Conservation (phyloP, 2,113 vertebrate genomes). For the Propithecus coquereli region DNA sequence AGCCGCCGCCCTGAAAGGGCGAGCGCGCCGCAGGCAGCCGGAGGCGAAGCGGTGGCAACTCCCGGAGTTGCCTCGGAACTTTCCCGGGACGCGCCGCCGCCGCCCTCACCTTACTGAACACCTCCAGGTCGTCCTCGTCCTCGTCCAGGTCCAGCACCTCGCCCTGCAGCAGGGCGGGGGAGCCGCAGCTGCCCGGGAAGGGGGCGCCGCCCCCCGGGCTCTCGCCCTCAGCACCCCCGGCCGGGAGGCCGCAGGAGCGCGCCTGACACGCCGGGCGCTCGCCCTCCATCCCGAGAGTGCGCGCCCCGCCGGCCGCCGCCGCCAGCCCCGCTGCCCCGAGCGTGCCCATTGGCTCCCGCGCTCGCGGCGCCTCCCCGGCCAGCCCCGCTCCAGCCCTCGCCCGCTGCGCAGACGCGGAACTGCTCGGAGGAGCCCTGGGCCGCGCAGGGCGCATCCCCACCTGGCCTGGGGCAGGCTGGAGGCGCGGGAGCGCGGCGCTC, state of each 20-base stretch:
- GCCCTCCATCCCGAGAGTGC: constrained; percentile 73
- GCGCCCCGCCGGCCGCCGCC: constrained; percentile 22
- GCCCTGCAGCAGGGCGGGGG: constrained; percentile 38
- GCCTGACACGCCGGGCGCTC: constrained; percentile 38
- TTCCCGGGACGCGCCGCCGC: constrained; percentile 30
- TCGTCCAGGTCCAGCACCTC: constrained; percentile 80
- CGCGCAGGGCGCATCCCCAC: background rate
- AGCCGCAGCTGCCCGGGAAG: background rate
- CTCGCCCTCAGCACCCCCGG: background rate
- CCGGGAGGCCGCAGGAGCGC: constrained; percentile 39
- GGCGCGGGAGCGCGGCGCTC: fast-evolving
- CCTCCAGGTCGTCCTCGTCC: constrained; percentile 86
- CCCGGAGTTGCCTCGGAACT: constrained; percentile 43
- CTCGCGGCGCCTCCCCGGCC: constrained; percentile 54
- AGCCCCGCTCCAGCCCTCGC: constrained; percentile 58
- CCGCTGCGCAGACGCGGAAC: constrained; percentile 74
- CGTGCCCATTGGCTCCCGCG: constrained; percentile 54
- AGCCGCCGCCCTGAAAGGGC: background rate
- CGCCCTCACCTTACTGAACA: constrained; percentile 84
- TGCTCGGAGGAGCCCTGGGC: background rate
- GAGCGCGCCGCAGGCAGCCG: background rate
- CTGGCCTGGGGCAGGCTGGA: background rate
- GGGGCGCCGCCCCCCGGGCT: background rate
- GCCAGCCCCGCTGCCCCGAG: constrained; percentile 43
- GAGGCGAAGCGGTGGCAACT: background rate